A percentile compares a stretch with the other conserved stretches of the same genome.
Evolutionary conservation across 2,113 vertebrate genomes (phyloP).

Genomic region (Erpornis zantholeuca): DNA sequence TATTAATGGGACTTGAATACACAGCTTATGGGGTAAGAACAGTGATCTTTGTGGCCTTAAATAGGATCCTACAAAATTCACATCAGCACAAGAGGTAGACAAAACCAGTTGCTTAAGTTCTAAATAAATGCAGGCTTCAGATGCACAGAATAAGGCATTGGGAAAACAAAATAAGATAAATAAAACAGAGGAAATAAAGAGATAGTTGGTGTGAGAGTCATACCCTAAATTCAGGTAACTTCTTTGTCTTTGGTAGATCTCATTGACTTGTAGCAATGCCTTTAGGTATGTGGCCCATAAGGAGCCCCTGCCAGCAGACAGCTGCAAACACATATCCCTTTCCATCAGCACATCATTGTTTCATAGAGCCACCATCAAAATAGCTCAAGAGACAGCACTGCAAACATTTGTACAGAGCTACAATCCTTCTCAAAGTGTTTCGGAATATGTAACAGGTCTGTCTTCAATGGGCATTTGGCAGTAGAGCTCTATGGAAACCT

Average conservation of each 20-base stretch:
- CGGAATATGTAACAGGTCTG: background rate
- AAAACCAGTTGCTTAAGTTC: slow-evolving; percentile 2
- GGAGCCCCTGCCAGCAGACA: background rate
- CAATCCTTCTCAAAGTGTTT: background rate
- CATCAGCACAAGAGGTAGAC: background rate
- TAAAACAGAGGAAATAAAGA: background rate
- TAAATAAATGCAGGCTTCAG: background rate
- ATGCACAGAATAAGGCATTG: background rate
- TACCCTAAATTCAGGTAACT: background rate
- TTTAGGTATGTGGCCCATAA: background rate
- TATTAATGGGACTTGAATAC: slow-evolving; percentile 60
- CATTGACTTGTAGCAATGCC: background rate
- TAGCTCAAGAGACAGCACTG: background rate
- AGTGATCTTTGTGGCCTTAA: slow-evolving; percentile 30
- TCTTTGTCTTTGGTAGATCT: background rate
- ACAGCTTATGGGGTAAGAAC: background rate
- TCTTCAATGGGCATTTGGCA: background rate
- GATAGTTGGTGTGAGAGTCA: background rate
- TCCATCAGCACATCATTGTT: background rate
- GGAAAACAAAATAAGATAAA: background rate
- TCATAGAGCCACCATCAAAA: background rate
- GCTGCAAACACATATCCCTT: background rate
- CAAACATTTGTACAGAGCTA: background rate
- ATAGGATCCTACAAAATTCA: slow-evolving; percentile 43
- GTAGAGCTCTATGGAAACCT: background rate